These are phyloP conservation scores for Fulica atra DNA, from an alignment of 2,113 vertebrate genomes.

Conservation along the genomic window DNA sequence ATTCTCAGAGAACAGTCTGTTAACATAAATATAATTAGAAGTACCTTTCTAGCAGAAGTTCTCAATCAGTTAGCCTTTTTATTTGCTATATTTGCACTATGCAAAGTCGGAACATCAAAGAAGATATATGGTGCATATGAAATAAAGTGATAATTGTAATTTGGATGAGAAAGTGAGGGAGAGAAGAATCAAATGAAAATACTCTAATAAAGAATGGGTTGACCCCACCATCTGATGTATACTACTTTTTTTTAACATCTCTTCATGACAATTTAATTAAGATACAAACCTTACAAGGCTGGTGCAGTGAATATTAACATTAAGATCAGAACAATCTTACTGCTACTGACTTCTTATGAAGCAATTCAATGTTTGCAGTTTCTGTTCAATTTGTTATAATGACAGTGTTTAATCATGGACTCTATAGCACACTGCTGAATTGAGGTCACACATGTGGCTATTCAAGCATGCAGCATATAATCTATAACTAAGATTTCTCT, in stretches of 20 bases:
- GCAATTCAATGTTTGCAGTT: slow-evolving; percentile 77
- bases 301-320: slow-evolving; percentile 70
- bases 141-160: slow-evolving; percentile 27
- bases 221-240: slow-evolving; percentile 39
- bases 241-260: slow-evolving; percentile 54
- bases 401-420: slow-evolving; percentile 79
- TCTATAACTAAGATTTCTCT: slow-evolving; percentile 77
- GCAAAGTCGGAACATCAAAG: slow-evolving; percentile 37
- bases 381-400: slow-evolving; percentile 84
- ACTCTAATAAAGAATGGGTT: slow-evolving; percentile 11
- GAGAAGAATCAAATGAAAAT: slow-evolving; percentile 35
- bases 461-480: slow-evolving; percentile 78
- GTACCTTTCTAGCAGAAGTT: slow-evolving; percentile 20
- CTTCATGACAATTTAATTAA: slow-evolving; percentile 79
- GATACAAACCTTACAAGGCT: slow-evolving; percentile 68
- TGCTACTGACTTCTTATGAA: slow-evolving; percentile 72
- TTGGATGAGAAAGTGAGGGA: neutral
- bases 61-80: slow-evolving; percentile 21
- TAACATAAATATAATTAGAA: slow-evolving; percentile 33
- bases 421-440: slow-evolving; percentile 69
- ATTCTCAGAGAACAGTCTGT: slow-evolving; percentile 31
- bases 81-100: slow-evolving; percentile 37
- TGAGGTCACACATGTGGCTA: slow-evolving; percentile 81
- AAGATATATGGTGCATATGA: slow-evolving; percentile 13
- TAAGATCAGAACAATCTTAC: slow-evolving; percentile 74